phyloP scores from a whole-genome alignment of 2,113 vertebrate species.

The Hyperopisus bebe region DNA sequence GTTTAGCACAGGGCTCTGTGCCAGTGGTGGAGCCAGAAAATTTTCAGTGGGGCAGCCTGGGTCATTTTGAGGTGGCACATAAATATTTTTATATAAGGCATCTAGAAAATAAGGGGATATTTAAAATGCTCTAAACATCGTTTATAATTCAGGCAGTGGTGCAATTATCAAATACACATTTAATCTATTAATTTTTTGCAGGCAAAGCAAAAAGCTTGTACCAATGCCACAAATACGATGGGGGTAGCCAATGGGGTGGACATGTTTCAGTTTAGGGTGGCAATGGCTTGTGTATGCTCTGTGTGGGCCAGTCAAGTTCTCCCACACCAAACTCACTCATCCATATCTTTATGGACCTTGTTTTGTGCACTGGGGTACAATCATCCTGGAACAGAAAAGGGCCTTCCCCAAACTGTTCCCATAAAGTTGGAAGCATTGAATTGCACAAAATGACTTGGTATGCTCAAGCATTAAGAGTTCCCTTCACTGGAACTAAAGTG shows the following conservation, averaged over 20 bases:
- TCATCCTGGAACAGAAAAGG: background rate
- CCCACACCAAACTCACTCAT: background rate
- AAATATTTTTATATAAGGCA: background rate
- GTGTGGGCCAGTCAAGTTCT: background rate
- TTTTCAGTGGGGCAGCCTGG: background rate
- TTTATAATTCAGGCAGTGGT: no score
- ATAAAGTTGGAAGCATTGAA: background rate
- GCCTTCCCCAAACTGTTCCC: background rate
- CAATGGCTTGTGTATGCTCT: background rate
- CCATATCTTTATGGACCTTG: background rate
- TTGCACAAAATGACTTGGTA: background rate
- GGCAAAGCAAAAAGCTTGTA: no score
- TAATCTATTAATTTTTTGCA: background rate
- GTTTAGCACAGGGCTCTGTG: background rate
- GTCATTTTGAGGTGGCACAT: slow-evolving; percentile 22
- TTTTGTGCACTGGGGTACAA: background rate
- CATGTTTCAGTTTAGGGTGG: background rate
- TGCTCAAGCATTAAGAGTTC: background rate
- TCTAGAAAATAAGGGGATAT: background rate
- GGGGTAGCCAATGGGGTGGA: background rate
- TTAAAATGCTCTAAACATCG: background rate
- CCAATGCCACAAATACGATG: background rate
- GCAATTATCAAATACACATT: no score
- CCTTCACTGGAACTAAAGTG: background rate
- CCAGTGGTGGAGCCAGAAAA: background rate